Evolutionary conservation across 1,140 invertebrate species (phyloP), one percentile per base, ranked within the genome.

Genomic region (Lepidurus arcticus): DNA sequence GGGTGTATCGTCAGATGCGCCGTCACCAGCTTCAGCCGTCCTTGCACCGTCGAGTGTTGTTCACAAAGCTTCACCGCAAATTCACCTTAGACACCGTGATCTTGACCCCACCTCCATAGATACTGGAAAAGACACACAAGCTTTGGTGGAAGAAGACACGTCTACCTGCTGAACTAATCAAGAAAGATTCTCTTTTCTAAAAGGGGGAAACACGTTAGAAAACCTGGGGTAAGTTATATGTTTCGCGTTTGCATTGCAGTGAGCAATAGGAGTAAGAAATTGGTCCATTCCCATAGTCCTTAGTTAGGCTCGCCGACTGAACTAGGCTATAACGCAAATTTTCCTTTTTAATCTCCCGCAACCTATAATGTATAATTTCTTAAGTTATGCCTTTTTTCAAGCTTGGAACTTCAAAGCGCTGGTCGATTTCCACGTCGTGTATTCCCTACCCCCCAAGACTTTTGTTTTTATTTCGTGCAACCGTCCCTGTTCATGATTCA

Each of bases 41-140:
- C 87, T 93, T 43, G 90, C 92, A 42, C 94, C 94, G 26, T 94
- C 93, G 77, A 92, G 91, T 82, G 88, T 93, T 34, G 90, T 92
- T 78, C 91, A 93, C 81, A 90, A 91, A 83, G 89, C 90, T 74
- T 91, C 91, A 42, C 91, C 92, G 24, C 90, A 91, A 81, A 85
- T 92, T 80, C 90, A 91, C 81, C 85, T 93, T 44, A 88, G 90
- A 79, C 90, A 92, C 80, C 87, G 90, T 81, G 92, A 96, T 84
- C 87, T 96, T 44, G 93, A 95, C 85, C 93, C 94, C 1, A 89
- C 90, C 76, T 87, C 89, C 9, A 88, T 90, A 42, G 94, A 97
- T 83, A 93, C 93, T n/a, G 94, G 94, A 83, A 94, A 94, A 86
- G 95, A 96, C 85, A 97, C 94, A 1, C 92, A 93, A 84, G 91